Conservation (phyloP, 2,113 vertebrate genomes). For the Saguinus imperator region DNA sequence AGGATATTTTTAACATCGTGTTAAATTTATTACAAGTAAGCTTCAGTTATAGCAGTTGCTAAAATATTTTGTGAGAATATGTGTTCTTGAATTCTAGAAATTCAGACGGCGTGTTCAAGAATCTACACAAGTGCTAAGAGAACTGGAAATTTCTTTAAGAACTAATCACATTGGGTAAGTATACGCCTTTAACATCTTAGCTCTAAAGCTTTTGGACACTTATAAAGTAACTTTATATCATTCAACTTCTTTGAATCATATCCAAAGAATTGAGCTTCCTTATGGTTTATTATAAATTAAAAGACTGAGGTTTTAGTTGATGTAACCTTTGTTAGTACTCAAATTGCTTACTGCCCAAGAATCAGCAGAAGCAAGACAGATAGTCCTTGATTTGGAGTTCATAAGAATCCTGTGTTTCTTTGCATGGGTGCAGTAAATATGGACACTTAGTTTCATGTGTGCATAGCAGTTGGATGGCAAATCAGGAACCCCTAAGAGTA, state of each 20-base stretch:
- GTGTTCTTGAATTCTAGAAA: constrained; percentile 87
- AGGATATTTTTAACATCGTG: constrained; percentile 12
- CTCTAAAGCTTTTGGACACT: not conserved
- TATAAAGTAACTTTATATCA: not conserved
- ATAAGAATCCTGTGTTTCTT: not conserved
- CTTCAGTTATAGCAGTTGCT: not conserved
- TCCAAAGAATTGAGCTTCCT: not conserved
- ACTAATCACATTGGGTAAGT: constrained; percentile 99
- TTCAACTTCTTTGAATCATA: not conserved
- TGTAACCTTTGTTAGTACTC: not conserved
- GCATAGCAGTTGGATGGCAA: not conserved
- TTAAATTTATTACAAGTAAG: constrained; percentile 25
- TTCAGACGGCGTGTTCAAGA: constrained; percentile 98
- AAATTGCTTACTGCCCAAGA: not conserved
- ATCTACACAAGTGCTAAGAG: constrained; percentile 97
- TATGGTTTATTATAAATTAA: constrained; percentile 28
- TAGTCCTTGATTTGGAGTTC: not conserved
- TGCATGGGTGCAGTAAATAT: not conserved
- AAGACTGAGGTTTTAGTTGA: not conserved
- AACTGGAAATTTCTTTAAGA: constrained; percentile 98
- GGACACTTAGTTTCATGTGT: not conserved
- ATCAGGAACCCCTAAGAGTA: not conserved
- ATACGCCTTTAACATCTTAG: not conserved
- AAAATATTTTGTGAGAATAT: constrained; percentile 50
- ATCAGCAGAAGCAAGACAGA: not conserved